phyloP scores from a whole-genome alignment of 92 coral and sea anemone genomes.

The Meandrina meandrites region DNA sequence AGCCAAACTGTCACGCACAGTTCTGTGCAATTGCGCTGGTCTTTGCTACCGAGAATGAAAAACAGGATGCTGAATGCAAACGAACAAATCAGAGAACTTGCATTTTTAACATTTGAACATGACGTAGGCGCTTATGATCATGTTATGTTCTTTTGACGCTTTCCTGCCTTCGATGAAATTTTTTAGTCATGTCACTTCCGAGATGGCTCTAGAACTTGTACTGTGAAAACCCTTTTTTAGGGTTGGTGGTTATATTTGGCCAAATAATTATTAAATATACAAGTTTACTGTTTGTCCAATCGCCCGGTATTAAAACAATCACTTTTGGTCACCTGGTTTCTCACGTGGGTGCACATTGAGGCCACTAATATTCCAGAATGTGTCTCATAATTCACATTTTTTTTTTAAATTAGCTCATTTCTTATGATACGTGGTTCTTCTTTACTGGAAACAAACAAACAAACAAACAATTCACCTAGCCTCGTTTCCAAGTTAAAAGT shows the following conservation, averaged over 20 bases:
- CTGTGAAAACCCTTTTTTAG: too few species aligned
- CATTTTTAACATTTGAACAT: not conserved
- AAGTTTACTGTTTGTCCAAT: too few species aligned
- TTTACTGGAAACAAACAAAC: conserved; percentile 3
- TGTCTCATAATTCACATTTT: not conserved
- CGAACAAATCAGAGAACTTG: not conserved
- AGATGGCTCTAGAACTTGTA: too few species aligned
- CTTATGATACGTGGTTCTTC: not conserved
- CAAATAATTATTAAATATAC: not conserved
- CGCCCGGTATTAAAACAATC: too few species aligned
- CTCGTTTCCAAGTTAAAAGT: not conserved
- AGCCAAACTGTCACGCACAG: conserved; percentile 54
- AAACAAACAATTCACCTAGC: not conserved
- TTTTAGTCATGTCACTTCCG: too few species aligned
- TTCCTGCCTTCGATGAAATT: not conserved
- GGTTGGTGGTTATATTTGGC: not conserved
- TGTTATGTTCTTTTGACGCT: not conserved
- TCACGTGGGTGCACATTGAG: not conserved
- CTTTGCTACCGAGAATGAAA: conserved; percentile 17
- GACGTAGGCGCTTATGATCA: not conserved
- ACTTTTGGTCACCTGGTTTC: not conserved
- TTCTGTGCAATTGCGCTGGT: conserved; percentile 42
- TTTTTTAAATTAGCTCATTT: too few species aligned
- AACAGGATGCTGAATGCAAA: conserved; percentile 2
- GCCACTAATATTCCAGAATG: not conserved